Percentiles rank a stretch among this genome's conserved stretches.
Evolutionary conservation across 1,140 invertebrate genomes (phyloP).

Genomic region (Orussus abietinus): DNA sequence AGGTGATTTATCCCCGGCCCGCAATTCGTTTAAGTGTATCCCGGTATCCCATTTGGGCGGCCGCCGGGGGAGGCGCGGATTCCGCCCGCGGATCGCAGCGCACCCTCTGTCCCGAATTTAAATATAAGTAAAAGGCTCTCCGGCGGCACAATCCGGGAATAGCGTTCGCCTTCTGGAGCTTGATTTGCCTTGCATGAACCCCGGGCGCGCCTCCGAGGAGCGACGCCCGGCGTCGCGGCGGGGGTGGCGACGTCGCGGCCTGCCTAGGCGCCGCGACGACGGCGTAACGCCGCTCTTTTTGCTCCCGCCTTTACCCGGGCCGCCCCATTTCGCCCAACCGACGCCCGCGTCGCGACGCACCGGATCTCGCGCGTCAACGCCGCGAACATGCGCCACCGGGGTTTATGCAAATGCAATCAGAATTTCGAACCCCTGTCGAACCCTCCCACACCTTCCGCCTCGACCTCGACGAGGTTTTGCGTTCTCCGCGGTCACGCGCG

Average conservation of each 20-base stretch:
- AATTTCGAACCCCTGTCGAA: too few relatives aligned
- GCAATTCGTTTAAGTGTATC: constrained; percentile 55
- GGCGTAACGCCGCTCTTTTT: constrained; percentile 18
- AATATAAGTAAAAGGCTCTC: constrained; percentile 51
- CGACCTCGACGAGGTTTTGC: constrained; percentile 9
- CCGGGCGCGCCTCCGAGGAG: constrained; percentile 12
- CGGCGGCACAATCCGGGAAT: constrained; percentile 36
- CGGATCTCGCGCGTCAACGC: too few relatives aligned
- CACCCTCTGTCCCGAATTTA: constrained; percentile 42
- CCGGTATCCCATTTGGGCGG: constrained; percentile 47
- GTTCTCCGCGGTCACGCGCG: constrained; percentile 4
- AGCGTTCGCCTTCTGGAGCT: constrained; percentile 36
- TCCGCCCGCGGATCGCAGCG: constrained; percentile 18
- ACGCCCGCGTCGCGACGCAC: constrained; percentile 15
- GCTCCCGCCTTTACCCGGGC: too few relatives aligned
- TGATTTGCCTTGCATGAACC: constrained; percentile 53
- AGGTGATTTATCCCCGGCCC: constrained; percentile 45
- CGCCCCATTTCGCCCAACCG: too few relatives aligned
- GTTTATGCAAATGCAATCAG: constrained; percentile 36
- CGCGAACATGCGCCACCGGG: too few relatives aligned
- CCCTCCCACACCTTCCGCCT: neutral
- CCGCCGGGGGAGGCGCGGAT: neutral
- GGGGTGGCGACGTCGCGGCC: too few relatives aligned
- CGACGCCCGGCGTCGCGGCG: too few relatives aligned
- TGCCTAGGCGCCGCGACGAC: constrained; percentile 28